These are phyloP conservation scores for Drosophila triauraria DNA, from an alignment of 1,140 invertebrate species.

Conservation along the genomic window DNA sequence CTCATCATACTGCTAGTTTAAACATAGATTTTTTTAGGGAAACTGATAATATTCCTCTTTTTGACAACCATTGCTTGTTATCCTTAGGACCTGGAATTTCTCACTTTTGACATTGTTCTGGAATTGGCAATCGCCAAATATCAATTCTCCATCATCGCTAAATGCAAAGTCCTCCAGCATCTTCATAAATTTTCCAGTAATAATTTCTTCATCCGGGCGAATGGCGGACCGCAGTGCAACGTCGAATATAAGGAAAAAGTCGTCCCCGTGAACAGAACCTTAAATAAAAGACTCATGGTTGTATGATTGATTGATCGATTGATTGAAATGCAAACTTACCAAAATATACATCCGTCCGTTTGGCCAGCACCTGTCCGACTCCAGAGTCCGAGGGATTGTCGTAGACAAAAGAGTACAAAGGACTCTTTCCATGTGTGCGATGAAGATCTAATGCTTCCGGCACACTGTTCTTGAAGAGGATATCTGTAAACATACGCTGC, in stretches of 20 bases:
- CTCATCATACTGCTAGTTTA: conserved; percentile 24
- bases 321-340: conserved; percentile 2
- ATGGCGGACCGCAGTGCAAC: neutral
- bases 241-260: conserved; percentile 61
- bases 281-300: neutral
- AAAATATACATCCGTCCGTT: conserved; percentile 54
- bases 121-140: conserved; percentile 29
- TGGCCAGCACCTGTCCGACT: conserved; percentile 36
- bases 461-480: conserved; percentile 59
- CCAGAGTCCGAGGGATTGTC: conserved; percentile 51
- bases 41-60: conserved; percentile 31
- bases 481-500: conserved; percentile 61
- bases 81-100: conserved; percentile 15
- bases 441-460: conserved; percentile 43
- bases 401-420: conserved; percentile 60
- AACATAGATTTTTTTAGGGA: neutral
- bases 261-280: conserved; percentile 68
- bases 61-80: conserved; percentile 18
- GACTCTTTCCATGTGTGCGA: conserved; percentile 25
- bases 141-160: conserved; percentile 4
- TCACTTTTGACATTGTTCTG: conserved; percentile 29
- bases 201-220: conserved; percentile 43
- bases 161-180: conserved; percentile 56
- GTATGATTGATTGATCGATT: neutral
- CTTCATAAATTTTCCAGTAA: conserved; percentile 52